Evolutionary conservation across 2,797 vertebrate species (phyloP).

Genomic region (Siniperca undulata): DNA sequence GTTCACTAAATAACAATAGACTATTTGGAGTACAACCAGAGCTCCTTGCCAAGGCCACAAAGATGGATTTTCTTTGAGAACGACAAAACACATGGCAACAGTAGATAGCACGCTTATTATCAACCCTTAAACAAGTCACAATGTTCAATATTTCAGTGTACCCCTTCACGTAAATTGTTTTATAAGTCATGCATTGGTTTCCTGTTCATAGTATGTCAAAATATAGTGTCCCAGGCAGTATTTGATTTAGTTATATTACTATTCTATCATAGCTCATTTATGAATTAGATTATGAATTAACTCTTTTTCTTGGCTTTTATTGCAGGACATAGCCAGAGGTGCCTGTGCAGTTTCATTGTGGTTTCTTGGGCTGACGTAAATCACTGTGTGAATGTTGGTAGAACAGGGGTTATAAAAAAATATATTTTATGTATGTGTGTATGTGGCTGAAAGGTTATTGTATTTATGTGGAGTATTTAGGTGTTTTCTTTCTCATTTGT

Average conservation of each 20-base stretch:
- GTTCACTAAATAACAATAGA: background rate
- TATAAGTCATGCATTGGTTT: background rate
- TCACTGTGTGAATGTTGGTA: background rate
- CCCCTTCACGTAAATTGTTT: background rate
- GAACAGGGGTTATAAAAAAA: too few species aligned
- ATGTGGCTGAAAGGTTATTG: too few species aligned
- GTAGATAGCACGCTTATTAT: background rate
- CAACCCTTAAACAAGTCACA: background rate
- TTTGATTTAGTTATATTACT: too few species aligned
- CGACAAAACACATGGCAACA: slow-evolving; percentile 24
- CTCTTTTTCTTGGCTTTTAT: slow-evolving; percentile 3
- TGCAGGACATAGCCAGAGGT: background rate
- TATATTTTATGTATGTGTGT: too few species aligned
- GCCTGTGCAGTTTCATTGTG: background rate
- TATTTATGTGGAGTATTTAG: too few species aligned
- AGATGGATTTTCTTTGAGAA: background rate
- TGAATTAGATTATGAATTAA: too few species aligned
- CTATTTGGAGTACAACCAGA: slow-evolving; percentile 8
- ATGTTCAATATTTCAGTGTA: background rate
- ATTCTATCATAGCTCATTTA: background rate
- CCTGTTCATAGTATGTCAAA: background rate
- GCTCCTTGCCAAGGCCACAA: background rate
- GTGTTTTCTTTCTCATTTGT: too few species aligned
- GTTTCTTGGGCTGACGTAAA: background rate
- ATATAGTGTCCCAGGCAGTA: too few species aligned